Evolutionary conservation across 2,888 invertebrate species (phyloP).

Genomic region (Serrognathus titanus): DNA sequence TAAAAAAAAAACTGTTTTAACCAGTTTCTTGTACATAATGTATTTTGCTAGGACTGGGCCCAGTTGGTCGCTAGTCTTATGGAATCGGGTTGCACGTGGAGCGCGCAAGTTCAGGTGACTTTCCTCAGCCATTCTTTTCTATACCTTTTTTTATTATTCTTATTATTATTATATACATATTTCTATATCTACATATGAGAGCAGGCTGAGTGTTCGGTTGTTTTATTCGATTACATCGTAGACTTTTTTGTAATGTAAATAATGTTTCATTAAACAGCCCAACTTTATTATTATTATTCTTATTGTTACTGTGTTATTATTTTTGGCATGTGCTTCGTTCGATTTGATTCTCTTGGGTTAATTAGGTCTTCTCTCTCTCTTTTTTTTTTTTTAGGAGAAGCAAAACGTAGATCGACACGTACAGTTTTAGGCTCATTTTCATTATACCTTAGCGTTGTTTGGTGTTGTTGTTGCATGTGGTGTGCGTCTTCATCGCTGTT

Average conservation of each 20-base stretch:
- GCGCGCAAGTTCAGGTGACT: slow-evolving; percentile 73
- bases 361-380: too few species aligned
- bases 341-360: too few species aligned
- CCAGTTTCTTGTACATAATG: not conserved
- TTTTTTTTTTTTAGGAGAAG: too few species aligned
- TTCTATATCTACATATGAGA: not conserved
- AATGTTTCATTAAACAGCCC: slow-evolving; percentile 45
- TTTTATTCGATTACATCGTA: too few species aligned
- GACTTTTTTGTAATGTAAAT: not conserved
- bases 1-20: too few species aligned
- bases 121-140: slow-evolving; percentile 3
- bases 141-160: slow-evolving; percentile 2
- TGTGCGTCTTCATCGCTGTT: too few species aligned
- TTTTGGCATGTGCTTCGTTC: not conserved
- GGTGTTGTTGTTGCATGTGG: not conserved
- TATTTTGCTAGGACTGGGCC: slow-evolving; percentile 67
- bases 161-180: not conserved
- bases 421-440: not conserved
- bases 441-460: slow-evolving; percentile 2
- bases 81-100: slow-evolving; percentile 80
- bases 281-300: slow-evolving; percentile 28
- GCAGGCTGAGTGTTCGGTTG: too few species aligned
- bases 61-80: slow-evolving; percentile 82
- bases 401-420: not conserved
- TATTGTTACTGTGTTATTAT: not conserved